Evolutionary conservation across 2,113 vertebrate genomes (phyloP).

Genomic region (Cygnus buccinator): DNA sequence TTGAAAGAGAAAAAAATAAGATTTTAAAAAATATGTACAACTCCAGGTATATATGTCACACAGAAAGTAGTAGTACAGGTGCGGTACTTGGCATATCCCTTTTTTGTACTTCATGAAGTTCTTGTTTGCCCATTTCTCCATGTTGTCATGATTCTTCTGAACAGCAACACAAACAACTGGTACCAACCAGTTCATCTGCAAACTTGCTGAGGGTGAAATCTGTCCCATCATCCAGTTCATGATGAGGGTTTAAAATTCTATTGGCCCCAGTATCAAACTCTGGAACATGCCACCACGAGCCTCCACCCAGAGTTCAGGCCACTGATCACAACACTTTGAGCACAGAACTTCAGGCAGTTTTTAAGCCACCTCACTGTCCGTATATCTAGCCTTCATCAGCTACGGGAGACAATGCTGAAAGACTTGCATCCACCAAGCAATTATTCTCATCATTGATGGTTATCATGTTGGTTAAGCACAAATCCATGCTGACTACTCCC

Average conservation of each 20-base stretch:
- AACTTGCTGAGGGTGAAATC: rapidly evolving
- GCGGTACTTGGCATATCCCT: not conserved
- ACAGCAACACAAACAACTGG: not conserved
- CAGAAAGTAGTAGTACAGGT: not conserved
- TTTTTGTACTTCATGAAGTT: not conserved
- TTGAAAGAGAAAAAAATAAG: not conserved
- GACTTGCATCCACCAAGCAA: not conserved
- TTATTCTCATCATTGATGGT: not conserved
- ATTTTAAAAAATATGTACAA: not conserved
- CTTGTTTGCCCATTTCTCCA: not conserved
- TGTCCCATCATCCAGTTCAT: not conserved
- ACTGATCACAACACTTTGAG: not conserved
- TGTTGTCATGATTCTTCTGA: not conserved
- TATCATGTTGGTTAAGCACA: not conserved
- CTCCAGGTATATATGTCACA: not conserved
- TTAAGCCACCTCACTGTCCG: not conserved
- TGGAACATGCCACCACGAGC: not conserved
- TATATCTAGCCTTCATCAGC: not conserved
- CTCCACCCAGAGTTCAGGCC: not conserved
- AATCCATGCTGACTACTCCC: not conserved
- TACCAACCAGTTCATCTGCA: not conserved
- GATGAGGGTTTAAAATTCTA: not conserved
- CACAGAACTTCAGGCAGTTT: not conserved
- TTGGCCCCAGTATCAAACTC: not conserved
- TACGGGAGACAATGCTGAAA: not conserved